Evolutionary conservation across 2,113 vertebrate species (phyloP), one percentile per base, ranked within the genome.

Genomic region (Zosterops japonicus): DNA sequence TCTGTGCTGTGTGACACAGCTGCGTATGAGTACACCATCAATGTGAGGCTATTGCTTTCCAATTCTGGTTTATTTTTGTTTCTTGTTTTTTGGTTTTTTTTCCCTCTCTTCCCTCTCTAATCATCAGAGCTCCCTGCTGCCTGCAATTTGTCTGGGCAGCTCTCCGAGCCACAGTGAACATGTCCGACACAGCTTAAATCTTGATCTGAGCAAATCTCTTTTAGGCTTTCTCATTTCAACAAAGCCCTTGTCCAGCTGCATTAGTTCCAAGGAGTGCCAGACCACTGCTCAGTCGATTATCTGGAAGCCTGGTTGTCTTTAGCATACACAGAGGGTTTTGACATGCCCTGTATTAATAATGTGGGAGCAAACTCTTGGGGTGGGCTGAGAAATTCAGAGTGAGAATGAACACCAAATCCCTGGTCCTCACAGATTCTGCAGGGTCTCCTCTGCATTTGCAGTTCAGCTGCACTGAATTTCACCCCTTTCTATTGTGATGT

Each of bases 211-310:
- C 68, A 94, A 94, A 95, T 97, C 96, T 96, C 79, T 86, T 89
- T 78, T 53, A 97, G 97, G 78, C 94, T 82, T 95, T 78, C 87
- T 97, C 95, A 83, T 98, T 97, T 95, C 93, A 82, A 22, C 85
- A 85, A 90, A 96, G 91, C 93, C 81, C 64, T 71, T 61, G 11
- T 11, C 94, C 82, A 71, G 84, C 68, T 83, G 78, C 63, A 6
- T 77, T 74, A 77, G 94, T 71, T 94, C 79, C 57, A 78, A 93
- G 56, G 64, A 67, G 35, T 22, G 49, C 74, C 69, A 89, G 81
- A 27, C 78, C 23, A 22, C 71, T 55, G 68, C 64, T 76, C 68
- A 19, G 55, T 27, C 2, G 1, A 11, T 87, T 82, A 24, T 14
- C 67, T 49, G 67, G 59, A 56, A 75, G 35, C 36, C 55, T 65